Base-by-base conservation (phyloP, 2,888 invertebrate species). In the Merodon equestris region DNA sequence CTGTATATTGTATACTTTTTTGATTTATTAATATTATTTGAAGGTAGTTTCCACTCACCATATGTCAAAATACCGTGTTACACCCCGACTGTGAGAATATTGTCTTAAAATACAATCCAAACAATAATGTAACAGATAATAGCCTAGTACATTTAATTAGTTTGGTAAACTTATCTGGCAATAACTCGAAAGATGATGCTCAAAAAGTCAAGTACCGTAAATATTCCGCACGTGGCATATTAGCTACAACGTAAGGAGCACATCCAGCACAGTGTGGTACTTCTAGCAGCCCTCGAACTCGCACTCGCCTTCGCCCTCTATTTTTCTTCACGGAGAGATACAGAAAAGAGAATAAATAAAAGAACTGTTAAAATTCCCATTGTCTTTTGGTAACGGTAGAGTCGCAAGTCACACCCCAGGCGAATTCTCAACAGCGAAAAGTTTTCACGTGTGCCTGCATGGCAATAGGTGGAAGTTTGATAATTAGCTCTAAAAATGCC, bases 401-500 rank as follows among this genome's bases (percentile, higher is more conserved):
- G 70, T 45, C 58, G 44, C 51, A 44, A 17, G 18, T 47, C 54
- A 64, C 70, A 72, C 74, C 51, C 67, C 67, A 53, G 74, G 74
- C 48, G 81, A 82, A 83, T 74, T 72, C 83, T 83, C 83, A 84
- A 86, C 87, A 86, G 70, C 68, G 68, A 79, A 79, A 79, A 79
- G 34, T 79, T 79, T 79, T 79, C 79, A 74, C 79, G 79, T 79
- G 79, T 74, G 74, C 74, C 63, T 63, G 74, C 63, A 64, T 17
- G 63, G 58, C 63, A 67, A 74, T 79, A 74, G 79, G 79, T 74
- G 45, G 64, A 79, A 79, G 60, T 79, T 79, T 74, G 86, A 88
- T 87, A 87, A 87, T 87, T 87, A 87, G 86, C 85, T 86, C 86
- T 86, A 84, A 84, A 86, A 87, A 86, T 86, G 84, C 84, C 83